Base-by-base conservation (phyloP, 2,797 vertebrate species). In the Cyprinella venusta region DNA sequence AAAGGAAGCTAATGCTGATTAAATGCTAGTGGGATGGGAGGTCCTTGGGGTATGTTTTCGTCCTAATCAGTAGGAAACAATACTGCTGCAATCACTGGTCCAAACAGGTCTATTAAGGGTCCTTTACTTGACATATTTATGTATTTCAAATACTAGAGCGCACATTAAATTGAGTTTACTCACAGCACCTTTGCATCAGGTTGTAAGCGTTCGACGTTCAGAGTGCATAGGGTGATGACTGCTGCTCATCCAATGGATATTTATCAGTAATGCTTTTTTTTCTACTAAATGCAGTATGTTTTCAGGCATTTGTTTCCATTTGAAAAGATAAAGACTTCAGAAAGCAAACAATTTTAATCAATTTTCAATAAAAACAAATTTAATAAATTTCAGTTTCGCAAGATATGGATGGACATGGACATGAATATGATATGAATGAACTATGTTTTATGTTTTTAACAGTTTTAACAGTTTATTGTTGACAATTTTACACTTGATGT, bases 31-130 rank as follows among this genome's bases (percentile, higher is more conserved):
- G 95, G 96, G 96, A 97, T 96, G 95, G 94, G 93, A 89, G 42
- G 75, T 95, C 96, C 94, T 95, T 93, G 84, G 95, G 94, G 97
- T 95, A 93, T 93, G 94, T 95, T 96, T 96, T 95, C 95, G 94
- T 96, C 96, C 96, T 97, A 96, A 98, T 97, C 96, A 97, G 93
- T 95, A 94, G 95, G 96, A 98, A 98, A 98, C 98, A 97, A 97
- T 97, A 96, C 95, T 92, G 97, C 95, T 92, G 96, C 96, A 96
- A 97, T 98, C 97, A 97, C 95, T 95, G 94, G 95, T 94, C 96
- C 96, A 95, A 97, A 96, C 96, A 95, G 97, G 96, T 98, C 97
- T 97, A 98, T 98, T 98, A 98, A 96, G 96, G 94, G 94, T 95
- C 94, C 95, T 97, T 95, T 95, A 94, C 95, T 94, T 96, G 96